Percentiles rank a stretch among this genome's conserved stretches.
These are phyloP conservation scores for Quadroppia sp. DNA, from an alignment of 2,888 invertebrate genomes.

Conservation along the genomic window DNA sequence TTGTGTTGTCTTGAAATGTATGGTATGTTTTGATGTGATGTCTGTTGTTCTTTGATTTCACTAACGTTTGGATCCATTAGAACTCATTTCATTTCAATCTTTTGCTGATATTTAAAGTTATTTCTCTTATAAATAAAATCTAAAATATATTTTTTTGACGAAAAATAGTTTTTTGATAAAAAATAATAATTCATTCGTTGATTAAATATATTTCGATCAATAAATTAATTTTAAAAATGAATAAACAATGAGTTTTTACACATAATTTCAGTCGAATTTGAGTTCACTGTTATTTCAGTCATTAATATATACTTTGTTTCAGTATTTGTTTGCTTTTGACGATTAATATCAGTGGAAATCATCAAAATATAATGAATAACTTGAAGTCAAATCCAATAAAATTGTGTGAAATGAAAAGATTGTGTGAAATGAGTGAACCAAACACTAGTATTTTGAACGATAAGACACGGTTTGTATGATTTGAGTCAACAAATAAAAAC, in stretches of 20 bases:
- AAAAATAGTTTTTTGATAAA: constrained; percentile 13
- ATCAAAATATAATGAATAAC: background rate
- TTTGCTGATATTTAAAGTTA: background rate
- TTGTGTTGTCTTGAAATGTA: constrained; percentile 5
- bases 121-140: constrained; percentile 2
- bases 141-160: constrained; percentile 3
- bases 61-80: background rate
- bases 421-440: constrained; percentile 5
- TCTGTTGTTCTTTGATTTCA: constrained; percentile 11
- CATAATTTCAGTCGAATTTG: background rate
- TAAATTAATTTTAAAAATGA: background rate
- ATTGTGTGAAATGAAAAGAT: background rate
- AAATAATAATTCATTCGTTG: constrained; percentile 17
- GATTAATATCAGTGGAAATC: background rate
- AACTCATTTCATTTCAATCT: background rate
- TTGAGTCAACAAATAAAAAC: constrained; percentile 16
- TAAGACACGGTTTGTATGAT: constrained; percentile 31
- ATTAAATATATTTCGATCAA: background rate
- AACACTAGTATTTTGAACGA: background rate
- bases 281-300: background rate
- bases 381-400: background rate
- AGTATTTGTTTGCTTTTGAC: background rate
- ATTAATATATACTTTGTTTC: background rate
- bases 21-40: background rate
- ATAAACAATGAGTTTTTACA: background rate